phyloP scores from a whole-genome alignment of 2,888 invertebrate species.

The Diabrotica balteata region DNA sequence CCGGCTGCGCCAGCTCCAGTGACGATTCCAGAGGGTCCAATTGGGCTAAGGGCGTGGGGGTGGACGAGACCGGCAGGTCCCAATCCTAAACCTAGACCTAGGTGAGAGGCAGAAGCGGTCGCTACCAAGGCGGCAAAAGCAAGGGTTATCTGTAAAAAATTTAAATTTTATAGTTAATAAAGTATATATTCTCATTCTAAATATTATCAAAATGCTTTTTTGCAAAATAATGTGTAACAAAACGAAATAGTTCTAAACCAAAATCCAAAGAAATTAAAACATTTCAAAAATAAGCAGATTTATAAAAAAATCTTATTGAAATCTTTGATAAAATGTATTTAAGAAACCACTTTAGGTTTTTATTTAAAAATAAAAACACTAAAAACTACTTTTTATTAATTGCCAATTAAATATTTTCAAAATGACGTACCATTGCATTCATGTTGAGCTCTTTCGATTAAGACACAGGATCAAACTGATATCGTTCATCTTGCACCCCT shows the following conservation, averaged over 20 bases:
- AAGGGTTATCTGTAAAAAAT: slow-evolving; percentile 14
- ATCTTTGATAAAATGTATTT: too few relatives aligned
- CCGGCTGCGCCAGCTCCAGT: slow-evolving; percentile 34
- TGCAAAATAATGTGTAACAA: too few relatives aligned
- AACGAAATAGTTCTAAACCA: too few relatives aligned
- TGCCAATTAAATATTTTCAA: background rate
- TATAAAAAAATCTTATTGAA: too few relatives aligned
- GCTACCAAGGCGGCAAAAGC: slow-evolving; percentile 23
- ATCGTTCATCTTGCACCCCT: slow-evolving; percentile 5
- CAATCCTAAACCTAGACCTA: slow-evolving; percentile 17
- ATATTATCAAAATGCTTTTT: too few relatives aligned
- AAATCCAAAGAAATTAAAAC: too few relatives aligned
- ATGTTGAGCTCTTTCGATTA: slow-evolving; percentile 21
- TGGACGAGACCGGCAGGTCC: slow-evolving; percentile 21
- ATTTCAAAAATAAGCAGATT: too few relatives aligned
- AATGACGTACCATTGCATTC: slow-evolving; percentile 31
- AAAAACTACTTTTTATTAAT: background rate
- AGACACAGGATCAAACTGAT: slow-evolving; percentile 25
- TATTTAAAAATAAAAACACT: too few relatives aligned
- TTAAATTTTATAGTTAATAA: background rate
- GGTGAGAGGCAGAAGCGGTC: slow-evolving; percentile 25
- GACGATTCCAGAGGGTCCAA: slow-evolving; percentile 31
- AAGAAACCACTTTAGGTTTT: too few relatives aligned
- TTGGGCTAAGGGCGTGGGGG: slow-evolving; percentile 23
- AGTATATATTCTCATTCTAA: too few relatives aligned